A percentile compares a stretch with the other conserved stretches of the same genome.
Evolutionary conservation across 2,797 vertebrate genomes (phyloP).

Genomic region (Oophaga sylvatica): DNA sequence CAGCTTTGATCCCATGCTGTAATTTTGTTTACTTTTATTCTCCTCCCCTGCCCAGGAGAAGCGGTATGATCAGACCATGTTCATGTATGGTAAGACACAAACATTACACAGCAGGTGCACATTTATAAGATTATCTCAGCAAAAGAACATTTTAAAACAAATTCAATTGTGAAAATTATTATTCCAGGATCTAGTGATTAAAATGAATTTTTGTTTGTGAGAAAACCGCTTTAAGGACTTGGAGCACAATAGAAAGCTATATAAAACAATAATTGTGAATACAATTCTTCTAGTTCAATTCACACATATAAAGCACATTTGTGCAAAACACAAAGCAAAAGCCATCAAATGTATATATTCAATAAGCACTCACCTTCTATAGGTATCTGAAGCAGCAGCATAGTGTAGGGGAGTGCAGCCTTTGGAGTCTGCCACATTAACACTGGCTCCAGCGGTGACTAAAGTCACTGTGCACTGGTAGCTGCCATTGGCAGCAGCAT

Average conservation of each 20-base stretch:
- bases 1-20: no score
- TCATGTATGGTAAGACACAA: no score
- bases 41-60: no score
- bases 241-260: slow-evolving; percentile 7
- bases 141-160: no score
- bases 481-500: slow-evolving; percentile 92
- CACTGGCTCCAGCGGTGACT: slow-evolving; percentile 88
- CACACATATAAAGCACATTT: not conserved
- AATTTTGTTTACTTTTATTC: no score
- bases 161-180: no score
- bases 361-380: slow-evolving; percentile 81
- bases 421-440: slow-evolving; percentile 89
- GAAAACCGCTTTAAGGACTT: not conserved
- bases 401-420: slow-evolving; percentile 95
- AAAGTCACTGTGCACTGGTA: slow-evolving; percentile 94
- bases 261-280: not conserved
- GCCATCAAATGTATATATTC: not conserved
- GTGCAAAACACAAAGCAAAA: not conserved
- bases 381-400: slow-evolving; percentile 91
- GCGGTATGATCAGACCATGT: no score
- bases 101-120: no score
- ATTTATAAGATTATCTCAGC: no score
- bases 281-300: not conserved
- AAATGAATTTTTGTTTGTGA: no score
- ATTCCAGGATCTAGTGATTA: no score